Evolutionary conservation across 2,113 vertebrate genomes (phyloP), one percentile per base, ranked within the genome.

Genomic region (Siphamia tubifer): DNA sequence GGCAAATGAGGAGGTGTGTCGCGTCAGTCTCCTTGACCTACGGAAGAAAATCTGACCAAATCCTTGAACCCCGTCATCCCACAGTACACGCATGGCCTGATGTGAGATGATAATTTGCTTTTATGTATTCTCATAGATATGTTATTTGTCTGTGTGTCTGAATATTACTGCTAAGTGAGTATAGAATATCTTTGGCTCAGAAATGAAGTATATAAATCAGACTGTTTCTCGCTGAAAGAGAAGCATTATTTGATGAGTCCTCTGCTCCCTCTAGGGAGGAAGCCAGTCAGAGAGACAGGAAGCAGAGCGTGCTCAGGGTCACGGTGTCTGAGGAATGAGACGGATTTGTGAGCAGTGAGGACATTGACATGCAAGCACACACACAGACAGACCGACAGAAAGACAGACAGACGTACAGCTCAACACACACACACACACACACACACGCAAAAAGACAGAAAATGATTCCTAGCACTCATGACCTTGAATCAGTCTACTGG

Each of bases 221-320:
- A 76, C 44, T 42, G 52, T 57, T 66, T 74, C 74, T 60, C 31
- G 9, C 61, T 68, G 83, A 83, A 82, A 79, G 81, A 82, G 68
- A 65, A 78, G 79, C 76, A 80, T 82, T 74, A 81, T 87, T 77
- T 81, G 76, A 79, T 68, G 81, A 82, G 79, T 79, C 65, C 62
- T 82, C 23, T 3, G 52, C 69, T 73, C 38, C 68, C 90, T 90
- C 82, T 49, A 21, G 83, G 79, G 88, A 88, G 86, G 89, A 89
- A 87, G 83, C 65, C 56, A 77, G 81, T 69, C 76, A 70, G 62
- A 82, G 81, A 86, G 84, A 84, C 83, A 85, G 86, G 87, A 90
- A 88, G 82, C 83, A 62, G 78, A 84, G 82, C 71, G 51, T 74
- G 77, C 66, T 83, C 81, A 80, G 87, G 90, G 89, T 90, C 89